Evolutionary conservation across 2,797 vertebrate species (phyloP), one percentile per base, ranked within the genome.

Genomic region (Peromyscus eremicus): DNA sequence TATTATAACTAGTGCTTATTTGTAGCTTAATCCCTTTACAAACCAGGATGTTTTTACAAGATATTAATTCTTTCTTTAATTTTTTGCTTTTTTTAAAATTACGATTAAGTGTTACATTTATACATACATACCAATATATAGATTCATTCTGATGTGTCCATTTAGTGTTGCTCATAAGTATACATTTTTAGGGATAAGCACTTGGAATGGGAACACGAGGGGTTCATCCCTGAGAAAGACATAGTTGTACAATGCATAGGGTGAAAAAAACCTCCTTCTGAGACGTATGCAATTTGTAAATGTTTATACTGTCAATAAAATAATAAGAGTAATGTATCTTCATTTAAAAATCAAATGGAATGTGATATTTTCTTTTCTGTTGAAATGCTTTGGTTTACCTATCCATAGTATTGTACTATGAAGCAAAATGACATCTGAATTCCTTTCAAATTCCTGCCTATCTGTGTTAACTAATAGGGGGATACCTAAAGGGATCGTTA

Each of bases 271-370:
- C 9, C 3, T 49, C 40, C 43, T 49, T 34, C 32, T n/a, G 19
- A 49, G 17, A 85, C 1, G 3, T 23, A 23, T 49, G 62, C 27
- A 9, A 49, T 68, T 49, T 43, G 97, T 83, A 81, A 68, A 16
- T 92, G 6, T 89, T 89, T 79, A 62, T 7, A 94, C 71, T 84
- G 21, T 32, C 60, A 92, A 84, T 62, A 88, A 16, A 85, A 14
- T 89, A 5, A 81, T 17, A 4, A 83, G 7, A 46, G 5, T 27
- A 60, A 40, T 10, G 11, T 52, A 71, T 86, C 92, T 84, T 32
- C 60, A n/a, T 95, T 82, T 40, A 68, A 94, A 95, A 80, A 46
- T 86, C 73, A 92, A 46, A 19, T 79, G 34, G 70, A 46, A 21
- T 23, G 6, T 27, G 10, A 92, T 46, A 37, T 9, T 13, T 94